phyloP scores from a whole-genome alignment of 1,140 invertebrate genomes.

The Eulimnadia texana region DNA sequence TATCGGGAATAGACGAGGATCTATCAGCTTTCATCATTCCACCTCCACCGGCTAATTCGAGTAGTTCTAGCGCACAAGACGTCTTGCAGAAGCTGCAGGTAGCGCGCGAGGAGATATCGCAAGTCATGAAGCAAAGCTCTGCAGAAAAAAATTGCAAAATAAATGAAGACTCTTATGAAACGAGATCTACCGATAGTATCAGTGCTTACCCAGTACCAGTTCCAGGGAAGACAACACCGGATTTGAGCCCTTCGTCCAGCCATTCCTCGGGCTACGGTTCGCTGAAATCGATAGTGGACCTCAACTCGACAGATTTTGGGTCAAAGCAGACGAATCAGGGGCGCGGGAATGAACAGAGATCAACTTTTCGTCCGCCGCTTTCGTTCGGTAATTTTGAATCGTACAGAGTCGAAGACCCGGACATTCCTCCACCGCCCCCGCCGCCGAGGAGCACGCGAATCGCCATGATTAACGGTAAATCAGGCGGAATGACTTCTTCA shows the following conservation, averaged over 20 bases:
- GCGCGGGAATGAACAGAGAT: not conserved
- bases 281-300: not conserved
- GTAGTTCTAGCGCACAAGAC: constrained; percentile 20
- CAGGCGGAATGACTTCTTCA: not conserved
- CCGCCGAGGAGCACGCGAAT: constrained; percentile 12
- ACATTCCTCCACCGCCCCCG: constrained; percentile 16
- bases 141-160: too few relatives aligned
- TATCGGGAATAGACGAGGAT: constrained; percentile 33
- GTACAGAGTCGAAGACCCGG: not conserved
- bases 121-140: constrained; percentile 14
- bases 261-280: constrained; percentile 12
- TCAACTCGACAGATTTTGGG: not conserved
- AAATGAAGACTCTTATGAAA: too few relatives aligned
- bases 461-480: too few relatives aligned
- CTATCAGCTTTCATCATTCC: constrained; percentile 66
- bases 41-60: constrained; percentile 45
- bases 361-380: not conserved
- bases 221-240: constrained; percentile 1
- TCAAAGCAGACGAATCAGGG: not conserved
- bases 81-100: constrained; percentile 18
- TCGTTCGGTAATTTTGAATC: not conserved
- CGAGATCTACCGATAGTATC: too few relatives aligned
- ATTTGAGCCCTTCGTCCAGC: constrained; percentile 5
- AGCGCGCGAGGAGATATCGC: constrained; percentile 17
- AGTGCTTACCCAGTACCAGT: not conserved